phyloP scores from a whole-genome alignment of 2,888 invertebrate species.

The Megastigmus dorsalis region DNA sequence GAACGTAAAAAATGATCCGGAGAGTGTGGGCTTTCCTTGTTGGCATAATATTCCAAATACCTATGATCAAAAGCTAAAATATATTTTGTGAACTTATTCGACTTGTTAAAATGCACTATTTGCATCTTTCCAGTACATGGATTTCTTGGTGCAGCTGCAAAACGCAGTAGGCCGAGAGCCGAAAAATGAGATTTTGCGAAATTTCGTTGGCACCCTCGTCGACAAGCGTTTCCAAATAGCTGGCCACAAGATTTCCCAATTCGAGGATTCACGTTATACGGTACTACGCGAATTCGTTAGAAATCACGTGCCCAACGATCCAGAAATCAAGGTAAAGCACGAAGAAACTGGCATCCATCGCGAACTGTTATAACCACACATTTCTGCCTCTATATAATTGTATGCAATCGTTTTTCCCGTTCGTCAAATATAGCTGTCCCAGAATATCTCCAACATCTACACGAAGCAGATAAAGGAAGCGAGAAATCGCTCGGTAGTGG shows the following conservation, averaged over 20 bases:
- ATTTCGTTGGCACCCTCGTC: slow-evolving; percentile 58
- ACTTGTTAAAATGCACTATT: neutral
- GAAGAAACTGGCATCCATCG: too few relatives aligned
- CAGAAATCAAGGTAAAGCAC: slow-evolving; percentile 63
- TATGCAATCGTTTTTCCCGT: too few relatives aligned
- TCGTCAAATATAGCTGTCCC: slow-evolving; percentile 64
- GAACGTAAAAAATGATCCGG: too few relatives aligned
- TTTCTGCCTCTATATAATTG: too few relatives aligned
- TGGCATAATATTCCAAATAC: too few relatives aligned
- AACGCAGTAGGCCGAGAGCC: slow-evolving; percentile 61
- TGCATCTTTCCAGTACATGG: slow-evolving; percentile 60
- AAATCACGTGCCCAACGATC: slow-evolving; percentile 61
- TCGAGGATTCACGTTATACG: slow-evolving; percentile 63
- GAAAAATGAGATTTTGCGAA: slow-evolving; percentile 60
- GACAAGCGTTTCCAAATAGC: slow-evolving; percentile 58
- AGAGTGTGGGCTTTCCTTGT: too few relatives aligned
- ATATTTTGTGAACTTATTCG: neutral
- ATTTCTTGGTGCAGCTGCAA: slow-evolving; percentile 62
- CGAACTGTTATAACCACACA: too few relatives aligned
- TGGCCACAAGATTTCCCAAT: slow-evolving; percentile 61
- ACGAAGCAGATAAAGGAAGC: slow-evolving; percentile 56
- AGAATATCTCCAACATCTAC: slow-evolving; percentile 58
- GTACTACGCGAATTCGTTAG: slow-evolving; percentile 62
- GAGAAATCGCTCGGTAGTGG: slow-evolving; percentile 55
- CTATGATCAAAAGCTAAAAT: too few relatives aligned